phyloP scores from a whole-genome alignment of 1,140 invertebrate genomes.

The Meteorus sp. region DNA sequence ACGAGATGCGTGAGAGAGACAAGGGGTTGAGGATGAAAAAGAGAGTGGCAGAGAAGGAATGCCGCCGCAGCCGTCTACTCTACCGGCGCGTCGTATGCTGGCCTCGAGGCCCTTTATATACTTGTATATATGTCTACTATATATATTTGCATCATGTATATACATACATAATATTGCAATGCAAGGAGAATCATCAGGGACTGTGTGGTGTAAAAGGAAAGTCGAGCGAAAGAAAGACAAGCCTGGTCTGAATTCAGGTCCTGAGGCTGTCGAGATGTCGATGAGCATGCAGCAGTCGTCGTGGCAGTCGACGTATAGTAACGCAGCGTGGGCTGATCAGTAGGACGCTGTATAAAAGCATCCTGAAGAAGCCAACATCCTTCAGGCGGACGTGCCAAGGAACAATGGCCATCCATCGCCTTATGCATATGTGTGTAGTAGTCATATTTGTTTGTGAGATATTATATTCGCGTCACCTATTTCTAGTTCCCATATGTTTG shows the following conservation, averaged over 20 bases:
- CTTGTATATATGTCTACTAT: too few relatives aligned
- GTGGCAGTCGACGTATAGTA: too few relatives aligned
- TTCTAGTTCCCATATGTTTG: too few relatives aligned
- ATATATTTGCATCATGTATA: too few relatives aligned
- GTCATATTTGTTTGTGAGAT: too few relatives aligned
- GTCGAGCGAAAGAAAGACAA: constrained; percentile 9
- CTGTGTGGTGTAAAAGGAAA: background rate
- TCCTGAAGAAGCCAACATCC: constrained; percentile 56
- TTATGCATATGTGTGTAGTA: constrained; percentile 11
- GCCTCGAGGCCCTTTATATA: too few relatives aligned
- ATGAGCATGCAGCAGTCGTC: constrained; percentile 53
- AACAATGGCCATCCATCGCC: constrained; percentile 43
- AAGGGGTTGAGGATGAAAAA: too few relatives aligned
- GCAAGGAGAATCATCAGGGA: constrained; percentile 27
- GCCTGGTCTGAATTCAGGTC: constrained; percentile 31
- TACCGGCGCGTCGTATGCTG: too few relatives aligned
- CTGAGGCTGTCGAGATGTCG: constrained; percentile 50
- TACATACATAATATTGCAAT: too few relatives aligned
- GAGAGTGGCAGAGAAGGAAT: constrained; percentile 27
- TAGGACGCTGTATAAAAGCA: constrained; percentile 55
- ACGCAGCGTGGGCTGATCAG: constrained; percentile 57
- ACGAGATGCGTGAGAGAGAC: too few relatives aligned
- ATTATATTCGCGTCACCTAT: background rate
- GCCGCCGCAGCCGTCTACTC: constrained; percentile 1
- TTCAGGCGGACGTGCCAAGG: constrained; percentile 43